These are phyloP conservation scores for Rhinophrynus dorsalis DNA, from an alignment of 2,797 vertebrate species.

Conservation along the genomic window DNA sequence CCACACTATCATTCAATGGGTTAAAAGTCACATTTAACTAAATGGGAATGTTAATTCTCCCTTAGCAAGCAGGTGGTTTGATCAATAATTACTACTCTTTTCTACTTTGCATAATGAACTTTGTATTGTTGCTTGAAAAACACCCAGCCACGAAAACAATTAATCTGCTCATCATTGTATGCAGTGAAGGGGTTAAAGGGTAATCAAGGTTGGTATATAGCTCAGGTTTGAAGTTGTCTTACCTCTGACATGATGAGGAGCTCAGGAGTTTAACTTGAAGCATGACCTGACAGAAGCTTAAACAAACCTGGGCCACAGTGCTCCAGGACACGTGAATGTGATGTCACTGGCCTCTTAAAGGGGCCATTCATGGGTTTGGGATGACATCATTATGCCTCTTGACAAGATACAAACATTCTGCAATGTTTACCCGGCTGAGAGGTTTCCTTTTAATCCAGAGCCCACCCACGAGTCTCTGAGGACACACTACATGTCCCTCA, in stretches of 20 bases:
- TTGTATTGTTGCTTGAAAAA: too few relatives aligned
- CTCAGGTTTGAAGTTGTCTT: conserved; percentile 4
- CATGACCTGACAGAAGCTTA: conserved; percentile 6
- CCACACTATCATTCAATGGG: too few relatives aligned
- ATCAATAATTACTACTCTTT: too few relatives aligned
- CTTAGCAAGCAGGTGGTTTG: too few relatives aligned
- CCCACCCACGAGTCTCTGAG: conserved; percentile 23
- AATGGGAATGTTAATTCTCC: too few relatives aligned
- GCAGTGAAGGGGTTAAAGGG: not conserved
- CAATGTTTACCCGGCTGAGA: conserved; percentile 14
- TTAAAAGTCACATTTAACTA: too few relatives aligned
- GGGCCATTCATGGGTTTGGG: conserved; percentile 1
- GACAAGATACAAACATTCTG: not conserved
- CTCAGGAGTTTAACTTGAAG: conserved; percentile 35
- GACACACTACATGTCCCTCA: conserved; percentile 4
- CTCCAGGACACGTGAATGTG: conserved; percentile 2
- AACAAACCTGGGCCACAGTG: not conserved
- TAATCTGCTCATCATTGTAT: too few relatives aligned
- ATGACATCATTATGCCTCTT: not conserved
- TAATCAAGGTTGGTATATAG: too few relatives aligned
- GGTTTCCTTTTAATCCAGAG: conserved; percentile 5
- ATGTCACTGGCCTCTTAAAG: conserved; percentile 20
- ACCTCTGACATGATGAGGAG: conserved; percentile 29
- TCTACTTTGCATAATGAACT: too few relatives aligned
- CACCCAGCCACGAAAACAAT: too few relatives aligned